Conservation (phyloP, 2,888 invertebrate species). For the Andrena marginata region DNA sequence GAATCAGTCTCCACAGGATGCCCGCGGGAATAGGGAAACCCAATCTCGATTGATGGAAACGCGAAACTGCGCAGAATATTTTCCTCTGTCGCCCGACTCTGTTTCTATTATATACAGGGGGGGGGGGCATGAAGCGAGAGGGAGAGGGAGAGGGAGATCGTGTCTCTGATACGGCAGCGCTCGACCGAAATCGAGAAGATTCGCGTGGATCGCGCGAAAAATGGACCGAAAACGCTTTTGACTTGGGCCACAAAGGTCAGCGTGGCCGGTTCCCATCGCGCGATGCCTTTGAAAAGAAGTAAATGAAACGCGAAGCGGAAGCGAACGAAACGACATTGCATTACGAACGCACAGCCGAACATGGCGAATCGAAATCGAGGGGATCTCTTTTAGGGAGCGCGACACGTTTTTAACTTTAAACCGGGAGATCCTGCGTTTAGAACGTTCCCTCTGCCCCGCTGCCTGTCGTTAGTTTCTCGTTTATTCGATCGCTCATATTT, state of each 20-base stretch:
- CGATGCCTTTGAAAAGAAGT: conserved; percentile 1
- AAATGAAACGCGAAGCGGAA: conserved; percentile 5
- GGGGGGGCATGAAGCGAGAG: too few species aligned
- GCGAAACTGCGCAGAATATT: neutral
- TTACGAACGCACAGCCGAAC: conserved; percentile 1
- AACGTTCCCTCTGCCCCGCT: too few species aligned
- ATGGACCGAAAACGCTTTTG: neutral
- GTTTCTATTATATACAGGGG: too few species aligned
- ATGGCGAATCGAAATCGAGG: neutral
- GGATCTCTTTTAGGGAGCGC: neutral
- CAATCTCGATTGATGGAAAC: conserved; percentile 21
- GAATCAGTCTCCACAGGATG: too few species aligned
- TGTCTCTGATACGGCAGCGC: too few species aligned
- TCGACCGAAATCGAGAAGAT: neutral
- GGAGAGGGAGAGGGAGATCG: too few species aligned
- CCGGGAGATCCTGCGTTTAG: neutral
- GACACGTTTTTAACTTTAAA: neutral
- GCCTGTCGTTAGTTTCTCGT: neutral
- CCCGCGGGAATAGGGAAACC: conserved; percentile 19
- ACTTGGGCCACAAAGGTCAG: neutral
- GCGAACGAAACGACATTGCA: neutral
- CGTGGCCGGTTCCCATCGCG: neutral
- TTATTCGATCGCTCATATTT: conserved; percentile 18
- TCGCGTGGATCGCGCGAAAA: neutral
- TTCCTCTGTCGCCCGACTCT: neutral